Base-by-base conservation (phyloP, 2,888 invertebrate genomes). In the Hemithea aestivaria region DNA sequence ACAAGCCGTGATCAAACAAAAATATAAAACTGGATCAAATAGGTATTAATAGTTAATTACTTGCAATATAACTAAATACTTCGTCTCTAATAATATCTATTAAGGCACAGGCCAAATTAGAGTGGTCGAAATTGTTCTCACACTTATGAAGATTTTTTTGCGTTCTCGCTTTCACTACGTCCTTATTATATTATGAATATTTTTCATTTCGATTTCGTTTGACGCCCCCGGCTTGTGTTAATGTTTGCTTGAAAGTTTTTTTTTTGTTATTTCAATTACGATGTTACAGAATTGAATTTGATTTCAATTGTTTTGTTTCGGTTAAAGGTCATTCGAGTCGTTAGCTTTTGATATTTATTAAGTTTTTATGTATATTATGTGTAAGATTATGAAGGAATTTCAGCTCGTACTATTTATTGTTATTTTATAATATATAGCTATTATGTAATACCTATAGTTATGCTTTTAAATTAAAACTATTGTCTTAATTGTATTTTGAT, bases 161-260 rank as follows among this genome's bases (percentile, higher is more conserved):
- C 30, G 49, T 59, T 59, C 59, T 63, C 58, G 73, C 82, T 83
- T 80, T 81, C 81, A 73, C 78, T 72, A 54, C 61, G 73, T 77
- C 81, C 77, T 79, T 79, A 75, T 74, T 76, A 66, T 44, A 47
- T 35, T 45, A 40, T 56, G 59, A 62, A 72, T 77, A 76, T 70
- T 78, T 74, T 75, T 69, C 65, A 61, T 75, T 76, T 80, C 76
- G 70, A 65, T 77, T 76, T 76, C 74, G 53, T 72, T 71, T 33
- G 40, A 58, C 52, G 64, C 61, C 62, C 48, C 55, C 40, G 56
- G 62, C 53, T 32, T 32, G 31, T 27, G 33, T 37, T 29, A 24
- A 29, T 26, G 10, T 36, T 28, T 20, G 27, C 42, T 49, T 42
- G 35, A 36, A 38, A 38, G 37, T 35, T 30, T 33, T 40, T 46